A percentile compares a stretch with the other conserved stretches of the same genome.
Evolutionary conservation across 2,113 vertebrate genomes (phyloP).

Genomic region (Dunckerocampus dactyliophorus): DNA sequence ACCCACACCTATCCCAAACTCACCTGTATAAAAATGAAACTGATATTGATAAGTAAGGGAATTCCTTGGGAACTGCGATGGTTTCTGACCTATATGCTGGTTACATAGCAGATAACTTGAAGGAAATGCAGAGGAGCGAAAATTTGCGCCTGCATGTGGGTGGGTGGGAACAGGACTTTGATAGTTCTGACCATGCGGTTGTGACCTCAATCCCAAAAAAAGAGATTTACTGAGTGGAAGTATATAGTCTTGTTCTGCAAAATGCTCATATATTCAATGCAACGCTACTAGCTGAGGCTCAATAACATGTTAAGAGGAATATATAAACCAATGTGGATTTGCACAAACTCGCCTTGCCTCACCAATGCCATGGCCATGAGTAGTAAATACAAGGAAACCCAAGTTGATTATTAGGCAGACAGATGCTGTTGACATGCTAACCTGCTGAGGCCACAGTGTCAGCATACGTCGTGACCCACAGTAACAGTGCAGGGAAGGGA

Average conservation of each 20-base stretch:
- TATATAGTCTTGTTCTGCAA: slow-evolving; percentile 13
- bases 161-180: slow-evolving; percentile 33
- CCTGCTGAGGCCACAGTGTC: slow-evolving; percentile 7
- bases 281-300: slow-evolving; percentile 3
- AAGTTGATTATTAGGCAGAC: slow-evolving; percentile 27
- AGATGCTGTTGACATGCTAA: slow-evolving; percentile 14
- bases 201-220: slow-evolving; percentile 56
- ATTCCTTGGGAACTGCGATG: slow-evolving; percentile 12
- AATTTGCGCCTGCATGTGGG: slow-evolving; percentile 21
- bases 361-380: slow-evolving; percentile 16
- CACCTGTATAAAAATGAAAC: background rate
- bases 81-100: slow-evolving; percentile 29
- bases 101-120: slow-evolving; percentile 1
- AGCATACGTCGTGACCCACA: background rate
- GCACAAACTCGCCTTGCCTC: background rate
- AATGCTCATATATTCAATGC: slow-evolving; percentile 14
- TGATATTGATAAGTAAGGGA: slow-evolving; percentile 19
- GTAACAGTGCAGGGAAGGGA: slow-evolving; percentile 10
- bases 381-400: slow-evolving; percentile 30
- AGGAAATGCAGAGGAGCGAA: slow-evolving; percentile 16
- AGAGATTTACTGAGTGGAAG: slow-evolving; percentile 24
- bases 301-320: slow-evolving; percentile 27
- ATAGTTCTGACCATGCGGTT: slow-evolving; percentile 38
- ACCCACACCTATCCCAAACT: background rate
- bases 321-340: slow-evolving; percentile 17